Evolutionary conservation across 2,888 invertebrate species (phyloP), one percentile per base, ranked within the genome.

Genomic region (Mimachlamys varia): DNA sequence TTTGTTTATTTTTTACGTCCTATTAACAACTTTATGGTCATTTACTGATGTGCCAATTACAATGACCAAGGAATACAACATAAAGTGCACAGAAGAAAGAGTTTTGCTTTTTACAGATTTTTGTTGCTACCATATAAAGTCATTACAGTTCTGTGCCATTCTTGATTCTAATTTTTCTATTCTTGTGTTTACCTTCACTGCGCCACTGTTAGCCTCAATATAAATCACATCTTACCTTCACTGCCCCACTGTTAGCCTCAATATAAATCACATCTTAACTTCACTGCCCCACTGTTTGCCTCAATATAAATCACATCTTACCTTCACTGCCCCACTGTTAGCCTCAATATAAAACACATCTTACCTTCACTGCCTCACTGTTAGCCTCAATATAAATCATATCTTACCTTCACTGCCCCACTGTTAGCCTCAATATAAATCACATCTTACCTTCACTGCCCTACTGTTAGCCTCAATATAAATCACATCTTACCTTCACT

Each of bases 281-380:
- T n/a, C 0, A 99, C 99, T 37, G 99, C 99, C 0, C 99, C 99
- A 94, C 99, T 99, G 96, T 99, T 99, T 0, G 99, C 99, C 97
- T 99, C 99, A 94, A 99, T 99, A 96, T 99, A 99, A 95, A 99
- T 99, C 0, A 99, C 99, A 97, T 99, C 99, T 4, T n/a, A n/a
- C n/a, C n/a, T n/a, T n/a, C 0, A 99, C 99, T 37, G 99, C 99
- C 0, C 99, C 99, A 94, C 99, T 99, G 96, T 99, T 99, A 0
- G 99, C 99, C 97, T 99, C 99, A 94, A 99, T 99, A 96, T 99
- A 99, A 95, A 99, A 99, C 0, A 99, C 99, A 97, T 99, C 99
- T 4, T n/a, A n/a, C n/a, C n/a, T n/a, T n/a, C 0, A 99, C 99
- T 37, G 99, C 99, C 0, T 99, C 99, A 94, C 99, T 99, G 96